These are phyloP conservation scores for Synchiropus splendidus DNA, from an alignment of 2,113 vertebrate genomes.

Conservation along the genomic window DNA sequence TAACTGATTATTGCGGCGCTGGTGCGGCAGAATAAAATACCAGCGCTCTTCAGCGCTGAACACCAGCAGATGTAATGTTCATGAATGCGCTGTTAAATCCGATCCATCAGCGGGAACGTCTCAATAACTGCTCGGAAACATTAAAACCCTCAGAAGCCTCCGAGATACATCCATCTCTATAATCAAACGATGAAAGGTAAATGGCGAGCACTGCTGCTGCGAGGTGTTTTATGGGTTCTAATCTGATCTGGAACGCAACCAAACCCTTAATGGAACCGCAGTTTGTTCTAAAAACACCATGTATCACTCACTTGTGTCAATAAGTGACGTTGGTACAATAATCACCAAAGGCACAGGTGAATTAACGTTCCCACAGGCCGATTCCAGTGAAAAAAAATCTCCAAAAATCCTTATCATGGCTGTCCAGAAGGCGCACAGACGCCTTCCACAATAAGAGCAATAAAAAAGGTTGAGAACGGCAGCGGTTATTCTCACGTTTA, in stretches of 20 bases:
- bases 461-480: conserved; percentile 35
- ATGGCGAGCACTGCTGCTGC: conserved; percentile 18
- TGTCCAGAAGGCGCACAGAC: conserved; percentile 8
- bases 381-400: conserved; percentile 18
- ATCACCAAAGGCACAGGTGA: conserved; percentile 57
- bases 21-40: conserved; percentile 10
- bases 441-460: conserved; percentile 19
- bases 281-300: conserved; percentile 28
- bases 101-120: conserved; percentile 23
- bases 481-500: conserved; percentile 37
- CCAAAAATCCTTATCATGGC: conserved; percentile 15
- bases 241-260: conserved; percentile 24
- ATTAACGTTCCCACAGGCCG: conserved; percentile 30
- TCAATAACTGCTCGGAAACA: conserved; percentile 19
- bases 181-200: conserved; percentile 34
- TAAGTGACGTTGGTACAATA: conserved; percentile 25
- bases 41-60: conserved; percentile 6
- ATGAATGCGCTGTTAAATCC: conserved; percentile 20
- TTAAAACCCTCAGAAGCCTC: conserved; percentile 26
- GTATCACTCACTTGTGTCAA: conserved; percentile 26
- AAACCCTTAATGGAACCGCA: conserved; percentile 19
- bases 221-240: conserved; percentile 34
- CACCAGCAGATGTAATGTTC: conserved; percentile 11
- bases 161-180: conserved; percentile 31
- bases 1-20: conserved; percentile 17